Conservation (phyloP, 2,797 vertebrate genomes). For the Poecilia velifera region DNA sequence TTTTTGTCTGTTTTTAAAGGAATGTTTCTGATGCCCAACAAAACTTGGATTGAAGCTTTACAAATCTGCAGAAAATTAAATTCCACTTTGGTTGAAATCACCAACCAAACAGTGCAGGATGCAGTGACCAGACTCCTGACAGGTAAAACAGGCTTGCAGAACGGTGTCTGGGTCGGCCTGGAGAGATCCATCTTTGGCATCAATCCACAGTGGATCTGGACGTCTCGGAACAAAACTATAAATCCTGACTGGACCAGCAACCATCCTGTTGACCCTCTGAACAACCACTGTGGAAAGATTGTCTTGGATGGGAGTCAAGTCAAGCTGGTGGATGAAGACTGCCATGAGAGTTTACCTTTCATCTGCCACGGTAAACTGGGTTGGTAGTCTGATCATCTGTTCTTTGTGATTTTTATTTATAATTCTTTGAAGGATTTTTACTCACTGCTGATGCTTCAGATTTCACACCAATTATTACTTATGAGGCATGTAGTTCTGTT, state of each 20-base stretch:
- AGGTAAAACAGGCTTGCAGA: too few species aligned
- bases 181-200: too few species aligned
- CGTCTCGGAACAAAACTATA: too few species aligned
- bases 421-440: not conserved
- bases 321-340: not conserved
- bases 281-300: not conserved
- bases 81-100: too few species aligned
- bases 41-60: too few species aligned
- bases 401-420: not conserved
- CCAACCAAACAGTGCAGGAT: too few species aligned
- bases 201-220: too few species aligned
- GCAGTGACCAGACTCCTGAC: too few species aligned
- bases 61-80: accelerated
- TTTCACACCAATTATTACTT: not conserved
- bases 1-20: too few species aligned
- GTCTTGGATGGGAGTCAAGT: accelerated
- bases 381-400: not conserved
- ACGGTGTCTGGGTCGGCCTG: too few species aligned
- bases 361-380: not conserved
- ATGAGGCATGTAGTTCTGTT: not conserved
- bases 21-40: too few species aligned
- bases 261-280: not conserved
- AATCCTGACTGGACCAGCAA: too few species aligned
- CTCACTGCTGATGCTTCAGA: not conserved
- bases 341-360: not conserved